phyloP scores from a whole-genome alignment of 1,140 invertebrate genomes.

The Holcopasites calliopsidis region DNA sequence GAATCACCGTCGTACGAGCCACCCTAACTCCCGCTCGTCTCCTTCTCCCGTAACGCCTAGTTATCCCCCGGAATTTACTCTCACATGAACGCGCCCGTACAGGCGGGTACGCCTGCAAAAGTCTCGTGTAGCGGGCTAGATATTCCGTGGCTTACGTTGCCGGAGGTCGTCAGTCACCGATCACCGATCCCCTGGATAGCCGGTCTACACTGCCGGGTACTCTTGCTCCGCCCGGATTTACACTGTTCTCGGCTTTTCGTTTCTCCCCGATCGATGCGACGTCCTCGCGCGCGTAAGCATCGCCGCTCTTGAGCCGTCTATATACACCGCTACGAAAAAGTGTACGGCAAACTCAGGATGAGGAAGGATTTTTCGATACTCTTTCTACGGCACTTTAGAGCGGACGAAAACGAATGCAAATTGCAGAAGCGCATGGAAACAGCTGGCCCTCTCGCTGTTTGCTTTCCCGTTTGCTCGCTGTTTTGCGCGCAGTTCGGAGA shows the following conservation, averaged over 20 bases:
- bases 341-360: too few relatives aligned
- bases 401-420: too few relatives aligned
- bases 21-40: constrained; percentile 20
- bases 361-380: too few relatives aligned
- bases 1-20: constrained; percentile 33
- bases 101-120: background rate
- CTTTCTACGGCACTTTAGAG: too few relatives aligned
- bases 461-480: background rate
- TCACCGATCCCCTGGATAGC: constrained; percentile 57
- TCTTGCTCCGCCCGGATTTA: constrained; percentile 40
- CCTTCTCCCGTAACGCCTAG: constrained; percentile 36
- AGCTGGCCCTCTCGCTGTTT: background rate
- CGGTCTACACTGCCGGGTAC: constrained; percentile 21
- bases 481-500: background rate
- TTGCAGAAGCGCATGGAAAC: background rate
- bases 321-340: background rate
- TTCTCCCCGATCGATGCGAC: constrained; percentile 26
- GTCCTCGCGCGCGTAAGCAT: background rate
- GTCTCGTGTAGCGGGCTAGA: background rate
- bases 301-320: background rate
- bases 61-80: constrained; percentile 44
- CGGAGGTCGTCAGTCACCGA: constrained; percentile 57
- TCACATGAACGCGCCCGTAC: constrained; percentile 11
- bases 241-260: constrained; percentile 34
- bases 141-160: constrained; percentile 1